Evolutionary conservation across 2,113 vertebrate species (phyloP).

Genomic region (Mesoclemmys tuberculata): DNA sequence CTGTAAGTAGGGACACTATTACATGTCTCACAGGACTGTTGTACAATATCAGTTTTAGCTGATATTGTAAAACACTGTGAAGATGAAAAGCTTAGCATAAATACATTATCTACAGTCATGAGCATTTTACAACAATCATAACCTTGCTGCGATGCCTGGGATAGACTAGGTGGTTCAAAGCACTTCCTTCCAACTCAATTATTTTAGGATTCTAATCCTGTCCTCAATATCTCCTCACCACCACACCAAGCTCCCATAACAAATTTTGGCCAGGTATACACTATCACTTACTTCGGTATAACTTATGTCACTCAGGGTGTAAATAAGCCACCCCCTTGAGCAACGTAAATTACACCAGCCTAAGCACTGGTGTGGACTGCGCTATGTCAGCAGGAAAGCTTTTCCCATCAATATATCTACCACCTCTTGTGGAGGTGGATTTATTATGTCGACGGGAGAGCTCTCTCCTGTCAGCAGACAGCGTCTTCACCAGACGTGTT

Average conservation of each 20-base stretch:
- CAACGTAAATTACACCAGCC: not conserved
- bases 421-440: not conserved
- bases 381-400: not conserved
- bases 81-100: not conserved
- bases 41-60: not conserved
- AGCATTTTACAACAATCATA: not conserved
- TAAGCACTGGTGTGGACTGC: not conserved
- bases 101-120: fast-evolving
- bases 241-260: not conserved
- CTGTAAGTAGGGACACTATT: not conserved
- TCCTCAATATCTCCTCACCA: not conserved
- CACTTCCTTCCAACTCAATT: not conserved
- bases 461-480: not conserved
- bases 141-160: not conserved
- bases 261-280: not conserved
- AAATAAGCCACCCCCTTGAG: not conserved
- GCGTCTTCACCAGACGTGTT: not conserved
- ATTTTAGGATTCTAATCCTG: not conserved
- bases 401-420: not conserved
- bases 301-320: not conserved
- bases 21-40: not conserved
- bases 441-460: not conserved
- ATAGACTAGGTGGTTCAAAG: not conserved
- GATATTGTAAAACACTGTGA: not conserved
- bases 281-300: not conserved